Base-by-base conservation (phyloP, 2,888 invertebrate species). In the Spodoptera littoralis region DNA sequence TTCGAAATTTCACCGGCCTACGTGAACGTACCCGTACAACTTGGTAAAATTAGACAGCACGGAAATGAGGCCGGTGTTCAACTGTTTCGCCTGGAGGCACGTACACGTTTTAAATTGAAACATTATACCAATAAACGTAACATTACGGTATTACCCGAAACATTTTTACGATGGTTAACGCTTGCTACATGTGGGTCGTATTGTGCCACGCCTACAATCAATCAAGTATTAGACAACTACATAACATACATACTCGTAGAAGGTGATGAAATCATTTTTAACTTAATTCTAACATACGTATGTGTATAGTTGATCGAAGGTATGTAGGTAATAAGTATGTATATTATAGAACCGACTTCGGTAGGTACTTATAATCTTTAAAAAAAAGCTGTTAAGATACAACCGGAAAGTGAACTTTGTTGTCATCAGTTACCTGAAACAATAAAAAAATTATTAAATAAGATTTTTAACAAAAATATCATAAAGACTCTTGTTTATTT, bases 1-100 rank as follows among this genome's bases (percentile, higher is more conserved):
- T 82, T 83, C 76, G 76, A 85, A 81, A 84, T 84, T 85, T 86
- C 76, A 81, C 74, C 43, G 60, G 60, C 59, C 67, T 63, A 75
- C 68, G 66, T 53, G 61, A 56, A 79, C 70, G 55, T 59, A 36
- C 36, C 36, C 48, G 61, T 57, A 57, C 66, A 66, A 68, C 70
- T 70, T 68, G 67, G 70, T 73, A 57, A 77, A 80, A 76, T 77
- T 77, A 76, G 78, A 81, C 81, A 79, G 68, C 56, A 59, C 56
- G 76, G 83, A 84, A 84, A 81, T 80, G 74, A 73, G 76, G 75
- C 49, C 75, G 74, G 46, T 55, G 62, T 72, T 76, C 70, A 74
- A 66, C 60, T 65, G 45, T 65, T 64, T 47, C 65, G 57, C 70
- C 58, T 43, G 57, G 48, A 51, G 43, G 57, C 61, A 62, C 55